A percentile compares a stretch with the other conserved stretches of the same genome.
Evolutionary conservation across 2,888 invertebrate species (phyloP).

Genomic region (Meandrusa payeni): DNA sequence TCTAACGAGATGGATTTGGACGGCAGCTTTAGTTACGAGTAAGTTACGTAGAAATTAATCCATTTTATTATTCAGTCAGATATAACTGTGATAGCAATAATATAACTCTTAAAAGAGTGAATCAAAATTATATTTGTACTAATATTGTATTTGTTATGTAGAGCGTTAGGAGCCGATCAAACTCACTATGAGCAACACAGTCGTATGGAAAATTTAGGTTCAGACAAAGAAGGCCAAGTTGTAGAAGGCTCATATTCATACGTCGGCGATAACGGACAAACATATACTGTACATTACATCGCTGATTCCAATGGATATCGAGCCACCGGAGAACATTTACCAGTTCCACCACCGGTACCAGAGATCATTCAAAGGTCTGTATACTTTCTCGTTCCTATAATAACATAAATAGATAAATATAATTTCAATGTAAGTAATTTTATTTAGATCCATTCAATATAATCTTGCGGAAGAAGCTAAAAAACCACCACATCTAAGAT

Average conservation of each 20-base stretch:
- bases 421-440: constrained; percentile 7
- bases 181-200: constrained; percentile 78
- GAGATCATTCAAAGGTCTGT: constrained; percentile 82
- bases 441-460: constrained; percentile 65
- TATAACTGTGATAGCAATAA: too few species aligned
- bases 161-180: constrained; percentile 75
- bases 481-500: constrained; percentile 57
- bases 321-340: constrained; percentile 88
- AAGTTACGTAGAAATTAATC: constrained; percentile 39
- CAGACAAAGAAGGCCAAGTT: constrained; percentile 81
- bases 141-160: constrained; percentile 26
- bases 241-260: constrained; percentile 84
- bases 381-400: constrained; percentile 1
- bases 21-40: constrained; percentile 80
- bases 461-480: constrained; percentile 74
- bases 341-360: constrained; percentile 88
- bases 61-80: too few species aligned
- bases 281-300: constrained; percentile 83
- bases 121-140: too few species aligned
- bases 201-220: constrained; percentile 79
- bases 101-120: too few species aligned
- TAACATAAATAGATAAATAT: background rate
- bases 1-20: constrained; percentile 80
- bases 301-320: constrained; percentile 90
- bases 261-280: constrained; percentile 82